Conservation (phyloP, 2,797 vertebrate species). For the Huso huso region DNA sequence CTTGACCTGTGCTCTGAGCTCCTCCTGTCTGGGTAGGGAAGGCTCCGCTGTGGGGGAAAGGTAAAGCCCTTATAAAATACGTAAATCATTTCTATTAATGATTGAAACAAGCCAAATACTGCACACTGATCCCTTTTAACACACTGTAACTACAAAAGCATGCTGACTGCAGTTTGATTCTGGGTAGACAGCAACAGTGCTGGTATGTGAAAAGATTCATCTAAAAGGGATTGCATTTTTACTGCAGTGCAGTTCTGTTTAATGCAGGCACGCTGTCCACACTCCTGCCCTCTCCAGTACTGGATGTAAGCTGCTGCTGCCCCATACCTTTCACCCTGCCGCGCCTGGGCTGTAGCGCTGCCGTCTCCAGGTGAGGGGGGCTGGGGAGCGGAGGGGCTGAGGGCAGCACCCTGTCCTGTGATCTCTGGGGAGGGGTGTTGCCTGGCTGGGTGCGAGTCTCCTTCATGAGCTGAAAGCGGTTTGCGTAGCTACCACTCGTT, state of each 20-base stretch:
- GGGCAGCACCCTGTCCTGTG: constrained; percentile 3
- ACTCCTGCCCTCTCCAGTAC: neutral
- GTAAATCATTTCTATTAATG: too few species aligned
- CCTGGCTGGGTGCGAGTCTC: neutral
- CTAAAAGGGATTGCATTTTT: neutral
- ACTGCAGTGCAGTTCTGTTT: neutral
- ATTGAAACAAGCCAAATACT: neutral
- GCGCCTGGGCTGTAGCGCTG: constrained; percentile 3
- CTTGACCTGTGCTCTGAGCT: neutral
- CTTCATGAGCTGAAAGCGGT: constrained; percentile 4
- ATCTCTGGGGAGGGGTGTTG: neutral
- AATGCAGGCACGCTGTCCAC: neutral
- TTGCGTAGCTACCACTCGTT: neutral
- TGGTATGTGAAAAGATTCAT: neutral
- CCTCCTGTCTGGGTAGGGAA: neutral
- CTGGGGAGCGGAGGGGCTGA: constrained; percentile 12
- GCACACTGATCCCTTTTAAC: too few species aligned
- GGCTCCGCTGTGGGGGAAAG: too few species aligned
- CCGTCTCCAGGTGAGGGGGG: neutral
- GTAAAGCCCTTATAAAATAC: too few species aligned
- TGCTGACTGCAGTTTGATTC: neutral
- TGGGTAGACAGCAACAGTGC: neutral
- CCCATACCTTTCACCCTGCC: neutral
- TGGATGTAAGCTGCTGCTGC: too few species aligned
- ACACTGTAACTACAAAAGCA: too few species aligned